Percentiles rank a stretch among this genome's conserved stretches.
Conservation (phyloP, 2,113 vertebrate genomes). For the Zosterops pallidus region DNA sequence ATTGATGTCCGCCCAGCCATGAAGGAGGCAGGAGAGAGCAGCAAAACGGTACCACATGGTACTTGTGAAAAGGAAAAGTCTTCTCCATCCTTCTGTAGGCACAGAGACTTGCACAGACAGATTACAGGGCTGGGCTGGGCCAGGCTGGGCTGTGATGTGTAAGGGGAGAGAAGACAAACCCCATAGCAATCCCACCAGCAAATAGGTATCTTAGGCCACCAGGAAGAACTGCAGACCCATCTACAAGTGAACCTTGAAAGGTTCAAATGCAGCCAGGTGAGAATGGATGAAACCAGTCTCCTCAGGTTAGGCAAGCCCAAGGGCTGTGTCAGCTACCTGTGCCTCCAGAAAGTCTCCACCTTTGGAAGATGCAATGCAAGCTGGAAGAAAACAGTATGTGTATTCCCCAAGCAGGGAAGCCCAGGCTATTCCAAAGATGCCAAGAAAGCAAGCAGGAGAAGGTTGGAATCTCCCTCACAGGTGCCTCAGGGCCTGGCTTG, state of each 20-base stretch:
- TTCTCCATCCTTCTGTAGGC: background rate
- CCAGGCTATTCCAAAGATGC: background rate
- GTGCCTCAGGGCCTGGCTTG: background rate
- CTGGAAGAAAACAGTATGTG: background rate
- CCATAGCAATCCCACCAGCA: background rate
- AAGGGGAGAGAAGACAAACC: background rate
- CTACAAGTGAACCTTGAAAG: background rate
- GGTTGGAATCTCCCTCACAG: background rate
- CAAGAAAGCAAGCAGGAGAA: background rate
- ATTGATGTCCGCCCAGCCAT: background rate
- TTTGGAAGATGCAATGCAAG: background rate
- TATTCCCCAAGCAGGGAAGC: background rate
- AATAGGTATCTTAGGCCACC: background rate
- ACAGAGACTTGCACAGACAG: background rate
- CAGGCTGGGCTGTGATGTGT: background rate
- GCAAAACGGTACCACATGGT: background rate
- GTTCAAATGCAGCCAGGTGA: background rate
- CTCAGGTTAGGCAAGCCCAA: background rate
- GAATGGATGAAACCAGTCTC: background rate
- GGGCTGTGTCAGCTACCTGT: background rate
- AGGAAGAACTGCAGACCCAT: background rate
- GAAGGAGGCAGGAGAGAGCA: background rate
- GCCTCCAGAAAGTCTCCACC: background rate
- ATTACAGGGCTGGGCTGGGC: background rate
- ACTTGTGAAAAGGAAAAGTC: background rate